Base-by-base conservation (phyloP, 2,797 vertebrate genomes). In the Syngnathus acus region DNA sequence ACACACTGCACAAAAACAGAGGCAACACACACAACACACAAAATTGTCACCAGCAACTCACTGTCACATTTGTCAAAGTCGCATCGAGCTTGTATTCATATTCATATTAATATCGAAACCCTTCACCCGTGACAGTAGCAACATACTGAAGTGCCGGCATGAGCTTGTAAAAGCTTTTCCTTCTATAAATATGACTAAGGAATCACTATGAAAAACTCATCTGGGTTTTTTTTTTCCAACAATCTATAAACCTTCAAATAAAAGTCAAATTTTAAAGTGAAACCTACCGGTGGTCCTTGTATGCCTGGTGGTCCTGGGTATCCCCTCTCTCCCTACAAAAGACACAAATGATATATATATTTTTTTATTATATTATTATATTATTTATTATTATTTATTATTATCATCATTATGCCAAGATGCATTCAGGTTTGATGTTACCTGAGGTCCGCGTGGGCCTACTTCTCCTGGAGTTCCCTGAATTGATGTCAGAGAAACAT, bases 291-390 rank as follows among this genome's bases (percentile, higher is more conserved):
- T 58, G 50, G 38, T 77, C 89, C 89, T 54, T 80, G 81, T 16
- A 54, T 58, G 66, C 90, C 91, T 51, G 82, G 69, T 37, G 72
- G 68, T 77, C 91, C 91, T 68, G 72, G 78, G 19, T 67, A 58
- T 16, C 91, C 91, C n/a, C 13, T 70, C 59, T 81, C 82, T 50
- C 91, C 90, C 91, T 92, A 14, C 17, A 67, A 72, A 61, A 8
- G 53, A 39, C 26, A 58, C 8, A 19, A 65, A 68, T 61, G 9
- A 14, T 32, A 51, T 16, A 39, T 50, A 0, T 16, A 16, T 2
- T 59, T 55, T 2, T 62, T 51, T 2, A 70, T n/a, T n/a, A n/a
- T n/a, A n/a, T n/a, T n/a, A n/a, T n/a, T n/a, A n/a, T n/a, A n/a
- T n/a, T n/a, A n/a, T n/a, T n/a, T n/a, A n/a, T n/a, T n/a, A n/a